These are phyloP conservation scores for Drosophila pruinosa DNA, from an alignment of 1,140 invertebrate species.

Conservation along the genomic window DNA sequence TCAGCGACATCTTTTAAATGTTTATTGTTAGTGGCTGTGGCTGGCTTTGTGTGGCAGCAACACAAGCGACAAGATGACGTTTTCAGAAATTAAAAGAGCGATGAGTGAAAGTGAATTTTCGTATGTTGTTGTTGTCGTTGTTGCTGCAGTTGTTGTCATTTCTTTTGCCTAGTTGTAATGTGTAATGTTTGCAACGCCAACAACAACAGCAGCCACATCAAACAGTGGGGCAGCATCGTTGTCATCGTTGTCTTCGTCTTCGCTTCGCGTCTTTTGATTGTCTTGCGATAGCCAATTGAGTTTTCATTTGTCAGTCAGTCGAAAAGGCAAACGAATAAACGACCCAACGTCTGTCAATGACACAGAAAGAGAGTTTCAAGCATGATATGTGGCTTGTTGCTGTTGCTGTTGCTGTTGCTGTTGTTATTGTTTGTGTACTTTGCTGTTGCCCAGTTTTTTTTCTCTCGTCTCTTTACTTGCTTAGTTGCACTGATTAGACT, in stretches of 20 bases:
- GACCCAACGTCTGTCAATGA: slow-evolving; percentile 72
- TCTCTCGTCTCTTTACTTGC: slow-evolving; percentile 21
- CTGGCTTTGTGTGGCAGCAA: slow-evolving; percentile 54
- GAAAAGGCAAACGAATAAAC: slow-evolving; percentile 40
- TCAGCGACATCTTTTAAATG: slow-evolving; percentile 58
- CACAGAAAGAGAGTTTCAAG: slow-evolving; percentile 76
- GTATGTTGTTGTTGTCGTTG: slow-evolving; percentile 37
- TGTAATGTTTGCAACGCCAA: slow-evolving; percentile 73
- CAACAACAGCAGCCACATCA: slow-evolving; percentile 23
- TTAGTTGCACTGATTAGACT: slow-evolving; percentile 75
- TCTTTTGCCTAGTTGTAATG: slow-evolving; percentile 70
- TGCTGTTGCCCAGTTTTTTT: slow-evolving; percentile 38
- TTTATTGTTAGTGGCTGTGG: slow-evolving; percentile 51
- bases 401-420: slow-evolving; percentile 28
- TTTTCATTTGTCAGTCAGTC: slow-evolving; percentile 80
- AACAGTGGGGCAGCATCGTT: slow-evolving; percentile 19
- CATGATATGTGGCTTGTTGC: slow-evolving; percentile 73
- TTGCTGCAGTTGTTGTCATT: slow-evolving; percentile 65
- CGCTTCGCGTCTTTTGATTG: slow-evolving; percentile 68
- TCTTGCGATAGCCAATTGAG: slow-evolving; percentile 79
- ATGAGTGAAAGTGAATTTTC: slow-evolving; percentile 81
- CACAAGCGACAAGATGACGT: slow-evolving; percentile 68
- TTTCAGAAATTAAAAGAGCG: slow-evolving; percentile 72
- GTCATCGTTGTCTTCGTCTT: slow-evolving; percentile 49
- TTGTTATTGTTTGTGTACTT: slow-evolving; percentile 46